Evolutionary conservation across 2,888 invertebrate species (phyloP).

Genomic region (Marronus borbonicus): DNA sequence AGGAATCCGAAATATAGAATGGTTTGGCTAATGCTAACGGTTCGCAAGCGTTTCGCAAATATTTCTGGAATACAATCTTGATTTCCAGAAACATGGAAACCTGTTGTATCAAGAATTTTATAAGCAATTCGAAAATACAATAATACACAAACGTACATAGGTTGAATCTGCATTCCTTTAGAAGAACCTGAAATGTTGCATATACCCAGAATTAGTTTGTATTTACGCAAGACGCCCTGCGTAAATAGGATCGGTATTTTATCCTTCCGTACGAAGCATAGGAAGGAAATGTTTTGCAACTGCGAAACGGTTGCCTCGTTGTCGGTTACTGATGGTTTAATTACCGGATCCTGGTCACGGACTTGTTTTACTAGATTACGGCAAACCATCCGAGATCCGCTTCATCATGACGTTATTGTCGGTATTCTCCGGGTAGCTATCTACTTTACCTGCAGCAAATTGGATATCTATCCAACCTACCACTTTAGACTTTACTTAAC

Average conservation of each 20-base stretch:
- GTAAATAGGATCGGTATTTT: slow-evolving; percentile 10
- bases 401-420: slow-evolving; percentile 9
- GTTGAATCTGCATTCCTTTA: no score
- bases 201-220: no score
- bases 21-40: no score
- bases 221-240: neutral
- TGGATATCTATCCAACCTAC: neutral
- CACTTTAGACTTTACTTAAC: slow-evolving; percentile 3
- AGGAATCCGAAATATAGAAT: no score
- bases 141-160: no score
- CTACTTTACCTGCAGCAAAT: neutral
- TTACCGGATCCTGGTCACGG: slow-evolving; percentile 21
- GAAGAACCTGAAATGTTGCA: no score
- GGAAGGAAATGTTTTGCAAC: neutral
- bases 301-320: slow-evolving; percentile 1
- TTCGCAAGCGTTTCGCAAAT: no score
- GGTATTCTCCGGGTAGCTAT: slow-evolving; percentile 1
- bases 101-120: no score
- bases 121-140: no score
- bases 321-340: slow-evolving; percentile 31
- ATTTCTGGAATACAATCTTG: no score
- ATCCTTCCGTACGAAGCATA: neutral
- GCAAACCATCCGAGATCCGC: neutral
- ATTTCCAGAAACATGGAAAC: no score
- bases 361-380: slow-evolving; percentile 25